Base-by-base conservation (phyloP, 2,113 vertebrate genomes). In the Serilophus lunatus region DNA sequence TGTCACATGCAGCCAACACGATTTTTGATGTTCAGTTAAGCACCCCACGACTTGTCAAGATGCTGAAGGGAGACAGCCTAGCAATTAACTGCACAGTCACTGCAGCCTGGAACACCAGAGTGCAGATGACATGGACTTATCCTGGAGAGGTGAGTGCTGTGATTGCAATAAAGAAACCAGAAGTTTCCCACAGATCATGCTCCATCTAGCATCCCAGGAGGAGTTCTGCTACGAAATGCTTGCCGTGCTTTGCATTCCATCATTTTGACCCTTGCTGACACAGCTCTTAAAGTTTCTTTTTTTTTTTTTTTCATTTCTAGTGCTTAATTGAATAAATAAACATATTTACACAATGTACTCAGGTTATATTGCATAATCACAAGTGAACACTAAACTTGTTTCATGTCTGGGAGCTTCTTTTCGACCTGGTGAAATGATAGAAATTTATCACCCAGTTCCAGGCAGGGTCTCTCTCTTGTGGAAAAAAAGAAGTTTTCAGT, bases 41-140 rank as follows among this genome's bases (percentile, higher is more conserved):
- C 96, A 97, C 96, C 53, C 98, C 98, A 0, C 96, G 95, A 31
- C 97, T 98, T 2, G 97, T 99, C 86, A 98, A 97, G 80, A 36
- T 98, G 19, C 96, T 99, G 56, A 98, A 95, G 86, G 98, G 98
- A 28, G 97, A 98, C 24, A 97, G 83, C 12, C 96, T 99, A 31
- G 97, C 94, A 7, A 97, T 99, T 82, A 99, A 99, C 97, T 99
- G 99, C 86, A 99, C 98, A 0, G 98, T 98, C 40, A 99, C 97
- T 0, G 98, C 98, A 9, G 98, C 98, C 65, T 96, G 98, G 94
- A 99, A 99, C 98, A 98, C 99, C 15, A 98, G 99, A 97, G 99
- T 99, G 75, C 98, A 98, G 60, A 98, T 99, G 92, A 98, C 94
- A 15, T 99, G 99, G 99, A 98, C 92, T 81, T 99, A 99, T 70